phyloP scores from a whole-genome alignment of 2,113 vertebrate genomes.

The Chloropsis hardwickii region DNA sequence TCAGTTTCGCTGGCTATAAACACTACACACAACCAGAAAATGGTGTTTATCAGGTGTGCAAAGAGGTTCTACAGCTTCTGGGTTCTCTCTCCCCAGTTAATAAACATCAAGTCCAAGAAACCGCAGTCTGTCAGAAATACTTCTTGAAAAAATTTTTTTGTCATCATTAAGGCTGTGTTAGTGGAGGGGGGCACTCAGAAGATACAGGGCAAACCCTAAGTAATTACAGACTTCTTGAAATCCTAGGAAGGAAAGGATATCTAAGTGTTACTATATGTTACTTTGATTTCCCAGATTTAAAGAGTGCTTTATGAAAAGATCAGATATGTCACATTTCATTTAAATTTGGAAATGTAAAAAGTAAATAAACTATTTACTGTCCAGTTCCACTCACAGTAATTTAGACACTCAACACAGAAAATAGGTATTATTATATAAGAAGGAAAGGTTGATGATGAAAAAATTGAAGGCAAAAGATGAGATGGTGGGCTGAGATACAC shows the following conservation, averaged over 20 bases:
- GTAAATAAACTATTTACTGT: background rate
- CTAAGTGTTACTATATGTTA: background rate
- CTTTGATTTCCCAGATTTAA: background rate
- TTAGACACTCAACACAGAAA: background rate
- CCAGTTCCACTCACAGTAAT: background rate
- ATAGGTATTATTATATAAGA: background rate
- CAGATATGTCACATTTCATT: background rate
- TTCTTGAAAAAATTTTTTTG: background rate
- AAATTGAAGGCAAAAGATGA: background rate
- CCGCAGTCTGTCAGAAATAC: background rate
- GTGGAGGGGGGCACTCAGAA: background rate
- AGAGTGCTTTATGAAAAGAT: background rate
- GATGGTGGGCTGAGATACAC: background rate
- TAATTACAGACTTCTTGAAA: background rate
- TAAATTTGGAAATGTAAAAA: background rate
- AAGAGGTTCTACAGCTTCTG: background rate
- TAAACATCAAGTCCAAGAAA: background rate
- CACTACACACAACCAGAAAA: background rate
- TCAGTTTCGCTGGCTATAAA: background rate
- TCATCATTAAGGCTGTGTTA: background rate
- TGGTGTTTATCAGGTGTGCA: background rate
- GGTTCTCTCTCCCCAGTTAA: background rate
- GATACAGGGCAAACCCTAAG: background rate
- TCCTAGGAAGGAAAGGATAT: background rate
- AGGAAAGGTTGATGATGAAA: background rate